These are phyloP conservation scores for Perca fluviatilis DNA, from an alignment of 2,113 vertebrate species.

Conservation along the genomic window DNA sequence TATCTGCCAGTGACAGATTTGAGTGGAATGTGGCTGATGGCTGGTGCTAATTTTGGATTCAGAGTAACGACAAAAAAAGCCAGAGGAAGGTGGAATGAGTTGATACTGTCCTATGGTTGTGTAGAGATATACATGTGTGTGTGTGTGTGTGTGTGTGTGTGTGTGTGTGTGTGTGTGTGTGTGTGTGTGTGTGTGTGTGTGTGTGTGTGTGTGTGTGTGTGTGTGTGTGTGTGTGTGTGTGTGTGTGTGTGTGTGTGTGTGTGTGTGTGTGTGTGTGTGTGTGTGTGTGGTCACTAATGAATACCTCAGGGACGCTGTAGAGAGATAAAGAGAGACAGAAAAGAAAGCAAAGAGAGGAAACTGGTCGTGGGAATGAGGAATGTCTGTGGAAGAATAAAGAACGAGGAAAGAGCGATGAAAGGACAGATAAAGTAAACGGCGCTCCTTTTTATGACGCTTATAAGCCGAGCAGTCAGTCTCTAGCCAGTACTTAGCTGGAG, in stretches of 20 bases:
- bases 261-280: not conserved
- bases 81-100: not conserved
- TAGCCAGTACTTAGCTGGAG: not conserved
- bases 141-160: not conserved
- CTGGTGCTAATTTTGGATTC: not conserved
- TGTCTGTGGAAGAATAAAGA: slow-evolving; percentile 6
- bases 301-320: slow-evolving; percentile 49
- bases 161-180: no score
- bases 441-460: not conserved
- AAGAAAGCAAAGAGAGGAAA: not conserved
- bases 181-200: not conserved
- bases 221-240: not conserved
- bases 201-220: not conserved
- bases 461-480: slow-evolving; percentile 10
- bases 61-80: not conserved
- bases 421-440: not conserved
- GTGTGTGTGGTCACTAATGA: slow-evolving; percentile 61
- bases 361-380: not conserved
- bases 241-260: not conserved
- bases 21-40: slow-evolving; percentile 19
- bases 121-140: no score
- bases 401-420: slow-evolving; percentile 28
- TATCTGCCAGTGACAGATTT: slow-evolving; percentile 25
- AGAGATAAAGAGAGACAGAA: slow-evolving; percentile 13
- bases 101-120: no score